phyloP scores from a whole-genome alignment of 2,797 vertebrate species.

The Mus minutoides region DNA sequence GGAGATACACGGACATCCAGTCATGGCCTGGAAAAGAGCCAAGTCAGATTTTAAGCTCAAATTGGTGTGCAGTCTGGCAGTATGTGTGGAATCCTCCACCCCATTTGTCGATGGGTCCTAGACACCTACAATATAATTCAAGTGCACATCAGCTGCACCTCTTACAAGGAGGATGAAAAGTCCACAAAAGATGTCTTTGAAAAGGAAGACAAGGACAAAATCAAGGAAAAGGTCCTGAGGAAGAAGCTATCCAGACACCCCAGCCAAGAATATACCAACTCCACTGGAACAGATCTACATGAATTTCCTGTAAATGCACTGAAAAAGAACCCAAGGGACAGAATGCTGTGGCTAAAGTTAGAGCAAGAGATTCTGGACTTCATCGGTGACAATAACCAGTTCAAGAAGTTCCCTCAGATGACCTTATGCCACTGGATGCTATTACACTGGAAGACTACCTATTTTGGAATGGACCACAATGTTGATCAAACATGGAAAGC shows the following conservation, averaged over 20 bases:
- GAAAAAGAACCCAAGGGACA: conserved; percentile 99
- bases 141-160: conserved; percentile 97
- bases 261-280: conserved; percentile 99
- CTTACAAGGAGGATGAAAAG: conserved; percentile 98
- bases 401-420: conserved; percentile 99
- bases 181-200: conserved; percentile 95
- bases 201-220: conserved; percentile 98
- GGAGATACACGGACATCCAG: conserved; percentile 94
- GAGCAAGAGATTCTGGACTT: conserved; percentile 99
- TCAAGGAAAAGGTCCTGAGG: conserved; percentile 93
- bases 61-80: conserved; percentile 96
- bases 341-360: conserved; percentile 99
- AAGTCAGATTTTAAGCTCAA: conserved; percentile 99
- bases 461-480: conserved; percentile 99
- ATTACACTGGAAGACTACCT: conserved; percentile 97
- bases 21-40: conserved; percentile 96
- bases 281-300: conserved; percentile 98
- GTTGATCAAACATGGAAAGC: conserved; percentile 99
- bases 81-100: conserved; percentile 96
- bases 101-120: conserved; percentile 93
- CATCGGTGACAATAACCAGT: conserved; percentile 99
- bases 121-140: conserved; percentile 98
- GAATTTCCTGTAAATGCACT: conserved; percentile 99
- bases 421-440: conserved; percentile 99
- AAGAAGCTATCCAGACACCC: conserved; percentile 99